Base-by-base conservation (phyloP, 2,888 invertebrate genomes). In the Hypomecis punctinalis region DNA sequence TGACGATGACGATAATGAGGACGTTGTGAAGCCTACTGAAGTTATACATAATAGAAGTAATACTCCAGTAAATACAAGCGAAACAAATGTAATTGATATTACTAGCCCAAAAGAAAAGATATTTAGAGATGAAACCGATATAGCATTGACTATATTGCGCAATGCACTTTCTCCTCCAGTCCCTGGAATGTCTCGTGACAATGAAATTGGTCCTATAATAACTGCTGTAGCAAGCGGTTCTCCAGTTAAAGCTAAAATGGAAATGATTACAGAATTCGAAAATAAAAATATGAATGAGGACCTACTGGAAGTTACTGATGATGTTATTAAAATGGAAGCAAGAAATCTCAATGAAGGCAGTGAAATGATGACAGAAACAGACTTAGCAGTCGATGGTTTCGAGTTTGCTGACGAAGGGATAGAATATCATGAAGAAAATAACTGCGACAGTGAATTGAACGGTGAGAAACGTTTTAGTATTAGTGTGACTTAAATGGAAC, bases 381-480 rank as follows among this genome's bases (percentile, higher is more conserved):
- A 77, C 35, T 81, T 85, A 52, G 78, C 72, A 33, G 83, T 89
- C 52, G 85, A 88, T 45, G 78, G 78, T 4, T 78, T 78, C 8
- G 74, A 70, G 43, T 76, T 71, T 64, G 63, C 65, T 42, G 71
- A 73, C 40, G 73, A 85, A 55, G 75, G 73, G 23, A 72, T 70
- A 23, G 72, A 72, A 56, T 68, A 58, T 57, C 52, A 55, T 45
- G 66, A 70, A 35, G 63, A 67, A 6, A 52, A 70, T 23, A 70
- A 72, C 42, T 69, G 75, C 52, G 1, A 62, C 47, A 39, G 48
- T 47, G 55, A 55, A 58, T 45, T 43, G 5, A 66, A 9, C 11
- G 63, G 49, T 58, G 52, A 64, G 37, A 5, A 55, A 53, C 40
- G 3, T 46, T 49, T 35, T 55, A 13, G 6, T 53, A 42, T 47